Percentiles rank a stretch among this genome's conserved stretches.
Evolutionary conservation across 2,888 invertebrate genomes (phyloP).

Genomic region (Automeris io): DNA sequence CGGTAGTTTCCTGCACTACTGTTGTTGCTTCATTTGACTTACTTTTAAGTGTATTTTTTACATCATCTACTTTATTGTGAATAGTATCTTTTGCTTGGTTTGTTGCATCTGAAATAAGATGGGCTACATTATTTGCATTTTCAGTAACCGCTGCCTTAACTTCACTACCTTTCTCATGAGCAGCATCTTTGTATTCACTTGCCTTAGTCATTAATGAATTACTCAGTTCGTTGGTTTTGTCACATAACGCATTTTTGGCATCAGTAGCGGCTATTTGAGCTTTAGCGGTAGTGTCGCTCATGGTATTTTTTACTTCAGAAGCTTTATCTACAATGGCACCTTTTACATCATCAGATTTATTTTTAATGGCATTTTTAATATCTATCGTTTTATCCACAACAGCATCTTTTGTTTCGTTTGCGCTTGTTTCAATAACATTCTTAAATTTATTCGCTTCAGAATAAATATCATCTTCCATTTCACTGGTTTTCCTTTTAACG

Average conservation of each 20-base stretch:
- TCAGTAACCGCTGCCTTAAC: constrained; percentile 19
- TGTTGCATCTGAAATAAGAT: constrained; percentile 25
- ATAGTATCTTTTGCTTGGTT: constrained; percentile 23
- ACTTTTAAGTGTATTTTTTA: constrained; percentile 18
- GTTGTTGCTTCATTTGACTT: constrained; percentile 26
- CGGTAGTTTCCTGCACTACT: constrained; percentile 30
- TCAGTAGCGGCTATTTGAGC: constrained; percentile 28
- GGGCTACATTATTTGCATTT: constrained; percentile 21
- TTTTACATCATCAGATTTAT: constrained; percentile 20
- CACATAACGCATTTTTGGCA: constrained; percentile 8
- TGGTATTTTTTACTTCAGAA: constrained; percentile 11
- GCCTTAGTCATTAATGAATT: constrained; percentile 17
- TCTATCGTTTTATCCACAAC: constrained; percentile 22
- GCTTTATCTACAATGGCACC: constrained; percentile 17
- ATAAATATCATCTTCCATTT: constrained; percentile 28
- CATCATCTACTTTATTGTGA: constrained; percentile 16
- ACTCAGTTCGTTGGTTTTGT: constrained; percentile 13
- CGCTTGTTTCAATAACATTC: constrained; percentile 19
- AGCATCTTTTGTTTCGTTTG: constrained; percentile 20
- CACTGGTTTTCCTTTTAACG: constrained; percentile 29
- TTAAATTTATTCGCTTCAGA: constrained; percentile 28
- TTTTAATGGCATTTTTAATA: constrained; percentile 24
- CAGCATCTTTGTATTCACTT: constrained; percentile 15
- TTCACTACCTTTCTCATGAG: constrained; percentile 18
- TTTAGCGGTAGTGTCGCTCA: constrained; percentile 34